Percentiles rank a stretch among this genome's conserved stretches.
Conservation (phyloP, 1,140 invertebrate genomes). For the Zaprionus inermis region DNA sequence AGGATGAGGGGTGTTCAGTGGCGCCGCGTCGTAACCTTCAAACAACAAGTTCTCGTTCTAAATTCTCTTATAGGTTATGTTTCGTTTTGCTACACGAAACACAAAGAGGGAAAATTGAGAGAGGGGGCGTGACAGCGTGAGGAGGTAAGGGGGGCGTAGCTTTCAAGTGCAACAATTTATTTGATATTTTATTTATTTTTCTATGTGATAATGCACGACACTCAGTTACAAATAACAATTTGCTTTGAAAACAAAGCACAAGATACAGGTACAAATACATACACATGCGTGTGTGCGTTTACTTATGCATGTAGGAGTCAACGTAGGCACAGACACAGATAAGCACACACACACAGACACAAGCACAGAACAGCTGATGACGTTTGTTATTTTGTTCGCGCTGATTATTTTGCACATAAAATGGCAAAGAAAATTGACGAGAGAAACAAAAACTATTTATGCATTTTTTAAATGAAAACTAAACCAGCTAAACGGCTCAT, state of each 20-base stretch:
- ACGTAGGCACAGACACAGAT: conserved; percentile 32
- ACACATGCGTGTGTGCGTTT: conserved; percentile 12
- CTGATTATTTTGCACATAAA: conserved; percentile 55
- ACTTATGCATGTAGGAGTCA: conserved; percentile 28
- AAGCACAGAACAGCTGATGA: conserved; percentile 73
- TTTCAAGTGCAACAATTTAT: conserved; percentile 42
- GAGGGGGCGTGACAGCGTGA: not conserved
- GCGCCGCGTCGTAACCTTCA: conserved; percentile 68
- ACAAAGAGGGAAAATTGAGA: not conserved
- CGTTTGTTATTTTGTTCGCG: conserved; percentile 77
- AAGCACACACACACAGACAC: conserved; percentile 19
- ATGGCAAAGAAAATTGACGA: conserved; percentile 19
- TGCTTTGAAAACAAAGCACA: conserved; percentile 28
- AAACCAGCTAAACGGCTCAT: conserved; percentile 25
- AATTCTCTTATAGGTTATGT: conserved; percentile 65
- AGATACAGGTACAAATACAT: conserved; percentile 18
- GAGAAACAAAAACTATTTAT: conserved; percentile 21
- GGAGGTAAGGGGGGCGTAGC: not conserved
- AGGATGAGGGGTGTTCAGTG: conserved; percentile 30
- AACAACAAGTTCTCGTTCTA: conserved; percentile 54
- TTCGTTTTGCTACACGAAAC: conserved; percentile 26
- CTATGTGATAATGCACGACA: conserved; percentile 16
- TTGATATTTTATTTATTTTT: conserved; percentile 15
- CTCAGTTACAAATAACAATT: conserved; percentile 8
- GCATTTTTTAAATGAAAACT: conserved; percentile 66